Base-by-base conservation (phyloP, 2,888 invertebrate genomes). In the Exocentrus adspersus region DNA sequence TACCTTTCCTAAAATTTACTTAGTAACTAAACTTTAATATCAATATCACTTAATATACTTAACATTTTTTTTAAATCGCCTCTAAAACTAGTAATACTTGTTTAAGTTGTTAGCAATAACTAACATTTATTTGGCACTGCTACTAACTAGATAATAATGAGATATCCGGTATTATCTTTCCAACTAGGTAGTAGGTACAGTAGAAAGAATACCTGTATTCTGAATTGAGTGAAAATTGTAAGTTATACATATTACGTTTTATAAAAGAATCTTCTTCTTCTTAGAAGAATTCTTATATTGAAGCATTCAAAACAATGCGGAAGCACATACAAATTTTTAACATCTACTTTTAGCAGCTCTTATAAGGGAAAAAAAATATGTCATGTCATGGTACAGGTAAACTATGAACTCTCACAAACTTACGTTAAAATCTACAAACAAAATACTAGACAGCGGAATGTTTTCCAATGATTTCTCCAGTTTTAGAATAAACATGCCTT, bases 391-490 rank as follows among this genome's bases (percentile, higher is more conserved):
- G 45, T 45, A 57, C 24, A 14, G 41, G 54, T 28, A 54, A 46
- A 32, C 20, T 20, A 32, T 30, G 19, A 28, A 19, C 14, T 21
- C 46, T 57, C 57, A 57, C 32, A 57, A 46, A 46, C 46, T 19
- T 46, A 43, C 28, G 10, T 43, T 24, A 30, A 51, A 37, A 32
- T n/a, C 24, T 19, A 51, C 20, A 51, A 51, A 32, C 42, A 46
- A 19, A 19, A 20, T 20, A 46, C 57, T 87, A 92, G 75, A 95
- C 94, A 57, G 94, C 93, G n/a, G 94, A 94, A 81, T 94, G 93
- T 85, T 94, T 94, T 73, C 94, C 94, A 77, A 94, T 92, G 75
- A 93, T 89, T 74, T 90, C 92, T 65, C 93, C 92, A 63, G 93
- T 91, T 78, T 92, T 92, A 42, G 94, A 91, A 77, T 92, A 90